Evolutionary conservation across 2,113 vertebrate genomes (phyloP).

Genomic region (Alces alces): DNA sequence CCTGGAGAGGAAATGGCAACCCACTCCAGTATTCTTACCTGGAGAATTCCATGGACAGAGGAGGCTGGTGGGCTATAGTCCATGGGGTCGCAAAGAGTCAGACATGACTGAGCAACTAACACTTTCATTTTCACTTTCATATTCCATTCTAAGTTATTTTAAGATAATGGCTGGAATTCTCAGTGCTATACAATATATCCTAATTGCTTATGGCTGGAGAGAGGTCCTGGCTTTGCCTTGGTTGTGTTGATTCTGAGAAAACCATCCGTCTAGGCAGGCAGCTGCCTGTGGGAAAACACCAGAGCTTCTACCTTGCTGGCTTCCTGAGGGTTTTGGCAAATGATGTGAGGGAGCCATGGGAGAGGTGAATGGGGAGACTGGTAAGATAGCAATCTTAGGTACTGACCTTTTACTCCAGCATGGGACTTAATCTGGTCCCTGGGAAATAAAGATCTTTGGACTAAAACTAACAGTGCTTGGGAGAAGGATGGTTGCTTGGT

Average conservation of each 20-base stretch:
- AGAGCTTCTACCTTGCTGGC: not conserved
- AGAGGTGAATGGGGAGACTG: not conserved
- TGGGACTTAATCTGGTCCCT: not conserved
- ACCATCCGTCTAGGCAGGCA: not conserved
- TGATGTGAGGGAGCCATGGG: not conserved
- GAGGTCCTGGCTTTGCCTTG: not conserved
- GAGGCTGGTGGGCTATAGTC: not conserved
- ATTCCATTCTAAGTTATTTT: not conserved
- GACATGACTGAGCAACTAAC: not conserved
- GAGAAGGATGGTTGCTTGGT: not conserved
- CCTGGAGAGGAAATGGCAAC: not conserved
- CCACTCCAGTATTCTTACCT: not conserved
- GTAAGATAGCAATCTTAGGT: not conserved
- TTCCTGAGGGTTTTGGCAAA: not conserved
- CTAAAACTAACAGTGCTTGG: not conserved
- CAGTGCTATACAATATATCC: not conserved
- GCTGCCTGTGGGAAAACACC: not conserved
- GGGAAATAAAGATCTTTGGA: not conserved
- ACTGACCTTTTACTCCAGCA: not conserved
- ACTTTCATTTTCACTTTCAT: not conserved
- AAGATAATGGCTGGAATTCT: not conserved
- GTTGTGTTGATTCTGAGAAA: not conserved
- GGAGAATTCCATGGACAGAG: not conserved
- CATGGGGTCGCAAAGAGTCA: not conserved
- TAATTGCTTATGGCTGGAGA: not conserved